These are phyloP conservation scores for Gryllus longicercus DNA, from an alignment of 2,888 invertebrate genomes.

Conservation along the genomic window DNA sequence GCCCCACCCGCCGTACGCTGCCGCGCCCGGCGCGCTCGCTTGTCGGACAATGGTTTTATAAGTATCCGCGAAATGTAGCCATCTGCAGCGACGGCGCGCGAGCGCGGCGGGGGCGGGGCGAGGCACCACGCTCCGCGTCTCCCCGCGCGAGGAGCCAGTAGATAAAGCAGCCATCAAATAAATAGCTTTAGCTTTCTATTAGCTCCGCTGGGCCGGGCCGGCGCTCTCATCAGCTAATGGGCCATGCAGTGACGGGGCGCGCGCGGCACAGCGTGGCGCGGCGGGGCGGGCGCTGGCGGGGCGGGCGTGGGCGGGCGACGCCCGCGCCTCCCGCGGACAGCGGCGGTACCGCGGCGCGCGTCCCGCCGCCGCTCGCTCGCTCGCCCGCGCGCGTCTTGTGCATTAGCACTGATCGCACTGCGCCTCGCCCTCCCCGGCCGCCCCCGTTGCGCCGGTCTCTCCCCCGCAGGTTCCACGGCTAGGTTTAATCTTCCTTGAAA, in stretches of 20 bases:
- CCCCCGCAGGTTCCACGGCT: not conserved
- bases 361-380: too few relatives aligned
- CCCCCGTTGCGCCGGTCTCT: too few relatives aligned
- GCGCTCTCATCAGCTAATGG: constrained; percentile 36
- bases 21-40: not conserved
- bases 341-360: too few relatives aligned
- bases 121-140: too few relatives aligned
- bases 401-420: not conserved
- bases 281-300: not conserved
- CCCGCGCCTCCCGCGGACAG: too few relatives aligned
- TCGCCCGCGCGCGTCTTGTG: not conserved
- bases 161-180: constrained; percentile 17
- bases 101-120: not conserved
- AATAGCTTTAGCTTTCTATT: constrained; percentile 26
- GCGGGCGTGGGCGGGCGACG: too few relatives aligned
- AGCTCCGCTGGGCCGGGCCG: constrained; percentile 22
- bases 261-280: not conserved
- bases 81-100: not conserved
- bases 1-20: not conserved
- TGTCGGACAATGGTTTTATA: constrained; percentile 7
- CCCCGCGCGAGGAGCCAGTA: not conserved
- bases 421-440: not conserved
- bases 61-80: constrained; percentile 17
- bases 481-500: constrained; percentile 17
- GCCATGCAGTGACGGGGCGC: constrained; percentile 27